Evolutionary conservation across 2,113 vertebrate species (phyloP).

Genomic region (Phrynocephalus versicolor): DNA sequence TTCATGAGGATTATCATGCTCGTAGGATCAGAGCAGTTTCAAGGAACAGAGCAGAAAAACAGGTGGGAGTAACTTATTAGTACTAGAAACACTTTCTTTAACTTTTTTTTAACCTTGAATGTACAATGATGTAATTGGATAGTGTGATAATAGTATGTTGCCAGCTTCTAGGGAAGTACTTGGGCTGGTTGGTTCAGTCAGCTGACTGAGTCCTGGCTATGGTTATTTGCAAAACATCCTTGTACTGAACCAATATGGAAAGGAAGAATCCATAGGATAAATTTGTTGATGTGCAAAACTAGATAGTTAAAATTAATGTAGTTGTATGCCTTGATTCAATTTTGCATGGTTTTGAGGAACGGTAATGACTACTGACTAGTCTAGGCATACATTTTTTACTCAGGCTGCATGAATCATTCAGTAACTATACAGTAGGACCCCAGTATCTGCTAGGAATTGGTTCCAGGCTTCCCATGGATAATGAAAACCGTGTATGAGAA

Average conservation of each 20-base stretch:
- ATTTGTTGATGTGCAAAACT: not conserved
- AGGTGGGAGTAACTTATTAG: not conserved
- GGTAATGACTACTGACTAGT: not conserved
- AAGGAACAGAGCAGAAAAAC: not conserved
- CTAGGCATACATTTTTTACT: not conserved
- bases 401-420: not conserved
- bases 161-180: not conserved
- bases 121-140: not conserved
- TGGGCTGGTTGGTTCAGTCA: slow-evolving; percentile 9
- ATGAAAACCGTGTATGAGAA: too few relatives aligned
- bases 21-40: not conserved
- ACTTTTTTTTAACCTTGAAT: slow-evolving; percentile 22
- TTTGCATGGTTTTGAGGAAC: not conserved
- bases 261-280: not conserved
- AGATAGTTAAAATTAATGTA: not conserved
- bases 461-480: too few relatives aligned
- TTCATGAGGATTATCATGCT: too few relatives aligned
- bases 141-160: slow-evolving; percentile 19
- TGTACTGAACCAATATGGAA: not conserved
- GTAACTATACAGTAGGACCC: not conserved
- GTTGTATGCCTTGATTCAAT: not conserved
- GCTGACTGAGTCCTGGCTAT: not conserved
- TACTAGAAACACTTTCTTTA: slow-evolving; percentile 31
- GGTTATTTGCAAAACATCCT: not conserved
- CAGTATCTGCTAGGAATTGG: too few relatives aligned